Conservation (phyloP, 2,888 invertebrate species). For the Mythimna impura region DNA sequence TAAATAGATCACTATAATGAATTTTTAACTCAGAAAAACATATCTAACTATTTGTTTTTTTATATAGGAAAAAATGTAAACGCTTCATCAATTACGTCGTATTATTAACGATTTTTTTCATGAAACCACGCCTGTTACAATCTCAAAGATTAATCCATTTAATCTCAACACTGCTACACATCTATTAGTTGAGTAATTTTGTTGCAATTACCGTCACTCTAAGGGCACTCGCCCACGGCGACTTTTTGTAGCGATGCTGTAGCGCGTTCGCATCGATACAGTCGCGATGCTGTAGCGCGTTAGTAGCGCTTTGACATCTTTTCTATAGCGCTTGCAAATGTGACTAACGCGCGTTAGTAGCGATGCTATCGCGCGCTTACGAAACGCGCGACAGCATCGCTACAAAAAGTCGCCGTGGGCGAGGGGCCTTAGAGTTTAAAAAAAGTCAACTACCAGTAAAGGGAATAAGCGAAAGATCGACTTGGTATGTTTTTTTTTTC, state of each 20-base stretch:
- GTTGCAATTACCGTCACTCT: constrained; percentile 45
- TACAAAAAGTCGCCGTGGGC: too few species aligned
- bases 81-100: constrained; percentile 21
- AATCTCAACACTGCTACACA: constrained; percentile 37
- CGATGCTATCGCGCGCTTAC: too few species aligned
- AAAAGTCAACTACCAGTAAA: constrained; percentile 14
- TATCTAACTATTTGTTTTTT: not conserved
- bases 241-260: too few species aligned
- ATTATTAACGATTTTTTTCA: constrained; percentile 42
- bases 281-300: too few species aligned
- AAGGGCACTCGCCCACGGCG: too few species aligned
- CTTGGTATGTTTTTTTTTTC: constrained; percentile 11
- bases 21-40: not conserved
- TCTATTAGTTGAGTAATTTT: constrained; percentile 55
- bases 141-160: constrained; percentile 56
- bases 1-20: too few species aligned
- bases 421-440: not conserved
- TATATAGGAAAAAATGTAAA: constrained; percentile 1
- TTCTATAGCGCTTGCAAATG: too few species aligned
- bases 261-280: too few species aligned
- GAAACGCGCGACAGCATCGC: too few species aligned
- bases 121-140: constrained; percentile 41
- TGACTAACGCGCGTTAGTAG: too few species aligned
- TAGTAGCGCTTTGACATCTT: too few species aligned
- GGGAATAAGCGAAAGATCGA: constrained; percentile 10